Evolutionary conservation across 2,888 invertebrate species (phyloP), one percentile per base, ranked within the genome.

Genomic region (Acrocyrtus sp.): DNA sequence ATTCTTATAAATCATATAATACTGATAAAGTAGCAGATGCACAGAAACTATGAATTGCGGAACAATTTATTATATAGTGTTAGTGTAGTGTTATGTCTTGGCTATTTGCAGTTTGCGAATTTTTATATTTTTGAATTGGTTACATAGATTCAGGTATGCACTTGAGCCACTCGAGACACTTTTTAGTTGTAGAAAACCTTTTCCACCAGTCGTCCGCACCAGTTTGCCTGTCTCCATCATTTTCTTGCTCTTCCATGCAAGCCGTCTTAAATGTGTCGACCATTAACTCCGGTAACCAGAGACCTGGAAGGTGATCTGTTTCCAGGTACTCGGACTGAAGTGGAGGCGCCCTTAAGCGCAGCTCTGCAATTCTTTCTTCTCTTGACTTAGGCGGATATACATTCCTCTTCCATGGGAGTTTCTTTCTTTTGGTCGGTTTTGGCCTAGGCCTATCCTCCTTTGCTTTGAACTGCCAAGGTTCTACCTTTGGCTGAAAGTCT

Each of bases 241-340:
- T 24, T 39, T 43, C 54, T 27, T 61, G 26, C 27, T 29, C 22
- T 8, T 60, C 58, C 47, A 54, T 17, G 27, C 29, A 53, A 2
- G 43, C 54, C 0, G 79, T 76, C 8, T 75, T 41, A 58, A 80
- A 80, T 17, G 75, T 24, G 6, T 72, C 63, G 2, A 62, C 41
- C 77, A 79, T 78, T 1, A 79, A 47, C 22, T 79, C 78, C 6
- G 80, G 77, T 29, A 67, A 62, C 80, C 80, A 80, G 24, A 79
- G 70, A n/a, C 80, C 80, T 1, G 78, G 76, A 19, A 80, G 61
- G 10, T 61, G 58, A 56, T 80, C 80, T 10, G 75, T 77, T 54
- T 79, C 57, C 41, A 76, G 47, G 60, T 75, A 51, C 24, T 74
- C 72, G 0, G 75, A 51, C 15, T 70, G 67, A 2, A 70, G 29